These are phyloP conservation scores for Drosophila subquinaria DNA, from an alignment of 2,888 invertebrate species.

Conservation along the genomic window DNA sequence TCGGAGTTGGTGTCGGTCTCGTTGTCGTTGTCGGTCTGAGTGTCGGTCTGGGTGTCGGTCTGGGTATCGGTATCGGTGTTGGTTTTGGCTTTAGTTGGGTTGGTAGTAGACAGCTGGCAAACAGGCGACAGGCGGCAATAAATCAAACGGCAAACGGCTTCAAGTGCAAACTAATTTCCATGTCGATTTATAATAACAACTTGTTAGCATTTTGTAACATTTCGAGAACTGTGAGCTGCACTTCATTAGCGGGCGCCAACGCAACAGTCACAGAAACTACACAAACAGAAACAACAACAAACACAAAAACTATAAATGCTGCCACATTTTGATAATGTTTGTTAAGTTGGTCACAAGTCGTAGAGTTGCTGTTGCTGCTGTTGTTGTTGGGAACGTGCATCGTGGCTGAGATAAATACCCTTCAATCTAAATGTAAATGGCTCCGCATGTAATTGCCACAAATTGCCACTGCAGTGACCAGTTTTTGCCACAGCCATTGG, in stretches of 20 bases:
- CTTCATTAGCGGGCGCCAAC: constrained; percentile 77
- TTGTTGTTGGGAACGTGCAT: constrained; percentile 43
- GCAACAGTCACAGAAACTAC: constrained; percentile 38
- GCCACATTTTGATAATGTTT: constrained; percentile 61
- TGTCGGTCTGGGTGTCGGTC: constrained; percentile 24
- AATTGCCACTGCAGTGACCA: constrained; percentile 83
- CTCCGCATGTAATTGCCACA: constrained; percentile 83
- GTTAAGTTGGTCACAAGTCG: constrained; percentile 39
- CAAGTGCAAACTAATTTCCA: constrained; percentile 85
- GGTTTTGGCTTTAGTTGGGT: constrained; percentile 31
- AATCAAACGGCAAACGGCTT: constrained; percentile 80
- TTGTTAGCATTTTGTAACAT: constrained; percentile 78
- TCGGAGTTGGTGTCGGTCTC: constrained; percentile 33
- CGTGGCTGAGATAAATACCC: constrained; percentile 79
- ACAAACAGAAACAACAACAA: constrained; percentile 1
- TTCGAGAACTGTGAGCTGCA: constrained; percentile 56
- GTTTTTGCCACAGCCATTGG: constrained; percentile 75
- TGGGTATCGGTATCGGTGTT: constrained; percentile 11
- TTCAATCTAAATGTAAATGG: constrained; percentile 83
- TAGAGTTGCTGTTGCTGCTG: constrained; percentile 17
- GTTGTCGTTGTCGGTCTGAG: constrained; percentile 21
- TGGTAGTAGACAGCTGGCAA: constrained; percentile 80
- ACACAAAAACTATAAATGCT: constrained; percentile 7
- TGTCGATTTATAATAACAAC: constrained; percentile 84
- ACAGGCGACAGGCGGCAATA: constrained; percentile 81